phyloP scores from a whole-genome alignment of 2,797 vertebrate genomes.

The Numenius phaeopus region DNA sequence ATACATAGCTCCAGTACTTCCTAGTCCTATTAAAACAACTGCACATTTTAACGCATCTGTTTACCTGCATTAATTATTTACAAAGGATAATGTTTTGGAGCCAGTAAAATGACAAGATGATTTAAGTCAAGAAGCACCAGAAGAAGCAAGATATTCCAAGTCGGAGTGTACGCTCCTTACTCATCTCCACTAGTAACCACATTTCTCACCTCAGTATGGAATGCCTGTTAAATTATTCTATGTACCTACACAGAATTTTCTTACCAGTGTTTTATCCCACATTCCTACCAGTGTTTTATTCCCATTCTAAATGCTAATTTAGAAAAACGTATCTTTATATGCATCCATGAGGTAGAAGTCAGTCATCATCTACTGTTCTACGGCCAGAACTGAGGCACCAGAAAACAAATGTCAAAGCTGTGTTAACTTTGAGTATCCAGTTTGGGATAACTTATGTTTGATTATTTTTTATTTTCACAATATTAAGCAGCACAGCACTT shows the following conservation, averaged over 20 bases:
- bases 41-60: not conserved
- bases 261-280: not conserved
- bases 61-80: not conserved
- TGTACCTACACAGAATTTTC: not conserved
- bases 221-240: not conserved
- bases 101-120: not conserved
- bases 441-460: not conserved
- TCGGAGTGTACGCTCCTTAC: not conserved
- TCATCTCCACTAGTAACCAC: not conserved
- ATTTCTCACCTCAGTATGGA: not conserved
- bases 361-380: not conserved
- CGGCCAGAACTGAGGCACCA: not conserved
- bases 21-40: not conserved
- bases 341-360: not conserved
- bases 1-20: not conserved
- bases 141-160: not conserved
- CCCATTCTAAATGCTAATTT: not conserved
- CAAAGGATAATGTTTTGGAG: not conserved
- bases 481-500: not conserved
- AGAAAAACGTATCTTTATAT: not conserved
- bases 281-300: not conserved
- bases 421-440: not conserved
- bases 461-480: not conserved
- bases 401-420: not conserved
- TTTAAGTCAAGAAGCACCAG: not conserved